These are phyloP conservation scores for Oopsacas minuta DNA, from an alignment of 37 sponge, comb jelly and placozoan genomes.

Conservation along the genomic window DNA sequence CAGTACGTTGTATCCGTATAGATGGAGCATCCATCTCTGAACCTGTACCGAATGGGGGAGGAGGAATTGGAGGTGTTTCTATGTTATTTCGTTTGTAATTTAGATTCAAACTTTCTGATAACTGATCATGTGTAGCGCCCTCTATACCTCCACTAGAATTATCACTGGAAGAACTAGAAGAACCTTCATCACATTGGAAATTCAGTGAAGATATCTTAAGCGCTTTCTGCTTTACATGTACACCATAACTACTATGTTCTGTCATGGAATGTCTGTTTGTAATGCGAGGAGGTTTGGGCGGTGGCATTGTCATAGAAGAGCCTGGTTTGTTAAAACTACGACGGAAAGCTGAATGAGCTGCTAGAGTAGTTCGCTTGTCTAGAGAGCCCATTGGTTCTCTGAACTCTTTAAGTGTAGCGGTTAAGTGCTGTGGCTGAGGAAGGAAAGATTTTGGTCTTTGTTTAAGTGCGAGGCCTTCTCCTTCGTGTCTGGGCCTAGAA, in stretches of 20 bases:
- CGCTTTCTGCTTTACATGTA: not conserved
- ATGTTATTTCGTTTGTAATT: not conserved
- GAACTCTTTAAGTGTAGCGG: not conserved
- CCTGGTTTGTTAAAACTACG: not conserved
- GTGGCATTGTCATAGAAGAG: not conserved
- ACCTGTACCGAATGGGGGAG: not conserved
- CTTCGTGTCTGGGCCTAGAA: not conserved
- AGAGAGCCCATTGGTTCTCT: not conserved
- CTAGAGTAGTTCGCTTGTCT: not conserved
- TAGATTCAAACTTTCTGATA: not conserved
- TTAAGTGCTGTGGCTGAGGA: not conserved
- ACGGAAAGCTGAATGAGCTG: not conserved
- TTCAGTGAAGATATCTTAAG: not conserved
- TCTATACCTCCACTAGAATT: not conserved
- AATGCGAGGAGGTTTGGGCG: not conserved
- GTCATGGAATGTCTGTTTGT: not conserved
- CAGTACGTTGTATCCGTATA: not conserved
- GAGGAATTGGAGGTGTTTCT: not conserved
- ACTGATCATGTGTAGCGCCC: not conserved
- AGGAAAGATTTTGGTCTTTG: conserved; percentile 6
- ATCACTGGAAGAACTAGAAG: not conserved
- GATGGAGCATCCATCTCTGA: not conserved
- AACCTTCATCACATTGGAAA: not conserved
- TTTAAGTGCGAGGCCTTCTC: not conserved
- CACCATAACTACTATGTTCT: not conserved